A percentile compares a stretch with the other conserved stretches of the same genome.
phyloP scores from a whole-genome alignment of 2,797 vertebrate genomes.

The Anguilla obscura region DNA sequence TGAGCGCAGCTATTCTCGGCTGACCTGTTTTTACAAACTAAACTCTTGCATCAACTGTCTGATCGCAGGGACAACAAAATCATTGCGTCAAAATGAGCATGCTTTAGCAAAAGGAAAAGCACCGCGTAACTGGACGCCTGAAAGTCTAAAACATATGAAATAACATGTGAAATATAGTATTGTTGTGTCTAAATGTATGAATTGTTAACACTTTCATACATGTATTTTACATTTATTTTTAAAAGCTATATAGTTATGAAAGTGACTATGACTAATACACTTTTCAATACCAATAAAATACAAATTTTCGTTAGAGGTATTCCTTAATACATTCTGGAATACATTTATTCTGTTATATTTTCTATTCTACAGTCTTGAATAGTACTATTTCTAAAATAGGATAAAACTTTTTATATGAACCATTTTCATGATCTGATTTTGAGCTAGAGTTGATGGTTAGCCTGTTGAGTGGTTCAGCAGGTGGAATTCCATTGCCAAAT shows the following conservation, averaged over 20 bases:
- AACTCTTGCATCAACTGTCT: neutral
- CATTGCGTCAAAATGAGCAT: neutral
- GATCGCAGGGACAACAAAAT: neutral
- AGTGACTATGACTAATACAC: neutral
- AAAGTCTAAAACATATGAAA: neutral
- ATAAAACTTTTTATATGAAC: neutral
- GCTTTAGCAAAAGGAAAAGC: neutral
- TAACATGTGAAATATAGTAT: neutral
- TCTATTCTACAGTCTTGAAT: neutral
- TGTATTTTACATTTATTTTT: neutral
- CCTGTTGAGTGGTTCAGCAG: neutral
- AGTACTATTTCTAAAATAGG: neutral
- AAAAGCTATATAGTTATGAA: neutral
- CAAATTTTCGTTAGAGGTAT: neutral
- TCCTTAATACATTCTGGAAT: neutral
- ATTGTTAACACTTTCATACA: neutral
- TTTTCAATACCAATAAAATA: too few species aligned
- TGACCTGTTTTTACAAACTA: neutral
- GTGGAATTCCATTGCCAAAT: neutral
- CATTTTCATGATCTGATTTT: neutral
- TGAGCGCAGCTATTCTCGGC: neutral
- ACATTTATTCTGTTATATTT: neutral
- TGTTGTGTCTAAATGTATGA: neutral
- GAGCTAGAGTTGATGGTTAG: neutral
- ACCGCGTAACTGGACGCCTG: neutral